Evolutionary conservation across 2,797 vertebrate genomes (phyloP).

Genomic region (Propithecus deckenii): DNA sequence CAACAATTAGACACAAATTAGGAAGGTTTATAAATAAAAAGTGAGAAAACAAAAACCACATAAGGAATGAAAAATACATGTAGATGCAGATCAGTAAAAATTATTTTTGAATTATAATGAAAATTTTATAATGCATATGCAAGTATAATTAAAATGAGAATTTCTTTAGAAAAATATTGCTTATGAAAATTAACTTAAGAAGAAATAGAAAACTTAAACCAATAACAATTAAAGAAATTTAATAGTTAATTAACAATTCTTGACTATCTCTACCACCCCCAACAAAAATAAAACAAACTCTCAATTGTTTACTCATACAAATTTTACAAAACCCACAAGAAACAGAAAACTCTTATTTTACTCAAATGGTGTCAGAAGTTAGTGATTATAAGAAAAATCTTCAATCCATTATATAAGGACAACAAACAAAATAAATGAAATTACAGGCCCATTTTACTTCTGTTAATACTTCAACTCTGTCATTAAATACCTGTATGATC

Average conservation of each 20-base stretch:
- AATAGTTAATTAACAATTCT: neutral
- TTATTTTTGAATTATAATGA: slow-evolving; percentile 5
- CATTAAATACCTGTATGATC: neutral
- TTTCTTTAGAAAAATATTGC: neutral
- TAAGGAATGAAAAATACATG: neutral
- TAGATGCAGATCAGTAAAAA: neutral
- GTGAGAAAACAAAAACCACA: neutral
- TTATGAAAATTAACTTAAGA: neutral
- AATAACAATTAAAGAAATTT: neutral
- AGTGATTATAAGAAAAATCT: neutral
- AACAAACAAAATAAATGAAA: neutral
- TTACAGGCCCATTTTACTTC: neutral
- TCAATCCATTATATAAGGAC: neutral
- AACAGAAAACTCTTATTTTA: neutral
- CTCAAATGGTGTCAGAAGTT: neutral
- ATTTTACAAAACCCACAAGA: neutral
- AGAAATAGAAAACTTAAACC: neutral
- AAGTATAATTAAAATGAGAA: neutral
- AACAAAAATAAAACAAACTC: neutral
- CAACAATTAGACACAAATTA: neutral
- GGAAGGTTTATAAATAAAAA: neutral
- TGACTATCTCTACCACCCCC: neutral
- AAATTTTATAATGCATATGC: neutral
- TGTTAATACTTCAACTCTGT: neutral
- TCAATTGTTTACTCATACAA: neutral